Evolutionary conservation across 2,113 vertebrate genomes (phyloP).

Genomic region (Neomonachus schauinslandi): DNA sequence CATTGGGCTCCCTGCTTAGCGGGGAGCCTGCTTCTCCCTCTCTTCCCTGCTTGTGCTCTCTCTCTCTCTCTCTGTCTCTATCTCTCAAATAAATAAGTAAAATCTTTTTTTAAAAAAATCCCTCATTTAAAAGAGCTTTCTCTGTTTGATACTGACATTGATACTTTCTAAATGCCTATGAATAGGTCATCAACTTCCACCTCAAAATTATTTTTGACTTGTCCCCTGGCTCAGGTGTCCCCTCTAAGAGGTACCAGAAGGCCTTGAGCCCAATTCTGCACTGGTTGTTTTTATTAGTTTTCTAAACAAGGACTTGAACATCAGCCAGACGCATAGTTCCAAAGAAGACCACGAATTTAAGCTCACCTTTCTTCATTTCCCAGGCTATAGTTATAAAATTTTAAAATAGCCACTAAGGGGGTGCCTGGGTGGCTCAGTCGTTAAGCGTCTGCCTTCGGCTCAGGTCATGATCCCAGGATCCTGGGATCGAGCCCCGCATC

Average conservation of each 20-base stretch:
- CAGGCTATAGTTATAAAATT: background rate
- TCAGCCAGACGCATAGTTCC: background rate
- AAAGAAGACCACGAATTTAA: background rate
- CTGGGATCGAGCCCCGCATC: too few species aligned
- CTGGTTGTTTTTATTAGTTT: background rate
- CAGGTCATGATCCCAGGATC: too few species aligned
- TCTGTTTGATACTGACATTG: background rate
- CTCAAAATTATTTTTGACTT: constrained; percentile 12
- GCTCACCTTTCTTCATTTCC: background rate
- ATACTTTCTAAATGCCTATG: background rate
- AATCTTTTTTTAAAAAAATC: background rate
- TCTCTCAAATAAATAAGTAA: background rate
- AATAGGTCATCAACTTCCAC: background rate
- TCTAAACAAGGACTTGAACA: background rate
- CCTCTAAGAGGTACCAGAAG: background rate
- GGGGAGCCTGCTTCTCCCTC: background rate
- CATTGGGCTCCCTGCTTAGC: too few species aligned
- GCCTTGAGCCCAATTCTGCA: background rate
- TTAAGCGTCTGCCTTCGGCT: too few species aligned
- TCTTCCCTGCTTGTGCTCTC: background rate
- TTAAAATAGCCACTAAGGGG: background rate
- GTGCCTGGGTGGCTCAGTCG: too few species aligned
- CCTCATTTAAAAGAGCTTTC: constrained; percentile 29
- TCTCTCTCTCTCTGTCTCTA: too few species aligned
- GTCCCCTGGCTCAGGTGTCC: background rate